Conservation (phyloP, 2,797 vertebrate species). For the Echeneis naucrates region DNA sequence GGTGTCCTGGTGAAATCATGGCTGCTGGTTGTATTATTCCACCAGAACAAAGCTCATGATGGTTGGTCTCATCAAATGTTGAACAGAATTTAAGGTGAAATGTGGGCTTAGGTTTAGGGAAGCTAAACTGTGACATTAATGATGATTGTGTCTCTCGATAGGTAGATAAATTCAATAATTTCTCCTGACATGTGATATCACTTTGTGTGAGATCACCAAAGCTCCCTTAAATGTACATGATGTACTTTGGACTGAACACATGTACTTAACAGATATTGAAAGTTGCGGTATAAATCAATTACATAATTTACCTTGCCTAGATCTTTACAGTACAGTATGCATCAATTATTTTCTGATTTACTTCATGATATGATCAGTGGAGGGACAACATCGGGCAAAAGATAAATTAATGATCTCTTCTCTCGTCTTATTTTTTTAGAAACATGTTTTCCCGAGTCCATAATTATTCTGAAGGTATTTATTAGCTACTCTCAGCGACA, state of each 20-base stretch:
- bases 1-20: slow-evolving; percentile 22
- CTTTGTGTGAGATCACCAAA: neutral
- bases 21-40: slow-evolving; percentile 15
- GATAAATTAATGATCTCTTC: neutral
- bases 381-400: neutral
- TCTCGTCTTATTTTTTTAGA: neutral
- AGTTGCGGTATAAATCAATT: neutral
- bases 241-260: neutral
- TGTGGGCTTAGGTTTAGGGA: too few species aligned
- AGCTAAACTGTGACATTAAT: neutral
- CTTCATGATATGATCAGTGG: neutral
- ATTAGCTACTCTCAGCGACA: neutral
- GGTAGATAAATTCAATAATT: neutral
- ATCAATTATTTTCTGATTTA: neutral
- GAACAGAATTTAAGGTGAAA: neutral
- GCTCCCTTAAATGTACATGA: neutral
- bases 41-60: neutral
- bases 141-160: neutral
- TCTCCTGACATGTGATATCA: neutral
- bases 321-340: neutral
- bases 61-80: slow-evolving; percentile 20
- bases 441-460: slow-evolving; percentile 19
- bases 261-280: neutral
- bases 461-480: neutral
- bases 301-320: too few species aligned